These are phyloP conservation scores for Microtus oregoni DNA, from an alignment of 2,113 vertebrate genomes.

Conservation along the genomic window DNA sequence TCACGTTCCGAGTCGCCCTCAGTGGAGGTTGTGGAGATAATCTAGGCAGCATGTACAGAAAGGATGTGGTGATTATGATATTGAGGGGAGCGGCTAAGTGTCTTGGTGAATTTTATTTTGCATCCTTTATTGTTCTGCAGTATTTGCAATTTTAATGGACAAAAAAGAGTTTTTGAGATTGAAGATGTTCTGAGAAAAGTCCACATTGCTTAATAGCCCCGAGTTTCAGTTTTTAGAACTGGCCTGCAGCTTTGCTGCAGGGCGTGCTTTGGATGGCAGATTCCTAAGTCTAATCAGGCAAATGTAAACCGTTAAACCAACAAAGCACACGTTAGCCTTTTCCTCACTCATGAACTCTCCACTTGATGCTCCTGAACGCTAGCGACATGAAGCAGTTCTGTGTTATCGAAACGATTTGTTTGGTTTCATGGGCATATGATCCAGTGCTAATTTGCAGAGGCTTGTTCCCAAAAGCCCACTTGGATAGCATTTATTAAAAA, in stretches of 20 bases:
- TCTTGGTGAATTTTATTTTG: background rate
- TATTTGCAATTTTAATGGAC: conserved; percentile 11
- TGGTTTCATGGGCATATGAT: conserved; percentile 12
- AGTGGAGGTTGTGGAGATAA: background rate
- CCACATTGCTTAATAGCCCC: background rate
- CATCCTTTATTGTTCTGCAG: background rate
- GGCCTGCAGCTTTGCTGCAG: background rate
- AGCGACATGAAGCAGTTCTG: background rate
- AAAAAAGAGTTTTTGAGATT: conserved; percentile 19
- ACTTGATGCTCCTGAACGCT: conserved; percentile 40
- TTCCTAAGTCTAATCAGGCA: background rate
- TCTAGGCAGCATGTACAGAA: background rate
- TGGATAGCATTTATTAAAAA: conserved; percentile 71
- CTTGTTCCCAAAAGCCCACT: conserved; percentile 17
- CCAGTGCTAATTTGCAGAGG: conserved; percentile 57
- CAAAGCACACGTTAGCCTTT: background rate
- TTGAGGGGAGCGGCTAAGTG: background rate
- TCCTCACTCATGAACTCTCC: background rate
- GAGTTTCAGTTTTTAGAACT: conserved; percentile 40
- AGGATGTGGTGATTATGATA: background rate
- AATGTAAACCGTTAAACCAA: background rate
- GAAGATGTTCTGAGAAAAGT: background rate
- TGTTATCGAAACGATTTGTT: conserved; percentile 56
- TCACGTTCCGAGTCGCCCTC: background rate
- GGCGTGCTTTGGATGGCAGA: background rate